Evolutionary conservation across 2,797 vertebrate genomes (phyloP), one percentile per base, ranked within the genome.

Genomic region (Mycteria americana): DNA sequence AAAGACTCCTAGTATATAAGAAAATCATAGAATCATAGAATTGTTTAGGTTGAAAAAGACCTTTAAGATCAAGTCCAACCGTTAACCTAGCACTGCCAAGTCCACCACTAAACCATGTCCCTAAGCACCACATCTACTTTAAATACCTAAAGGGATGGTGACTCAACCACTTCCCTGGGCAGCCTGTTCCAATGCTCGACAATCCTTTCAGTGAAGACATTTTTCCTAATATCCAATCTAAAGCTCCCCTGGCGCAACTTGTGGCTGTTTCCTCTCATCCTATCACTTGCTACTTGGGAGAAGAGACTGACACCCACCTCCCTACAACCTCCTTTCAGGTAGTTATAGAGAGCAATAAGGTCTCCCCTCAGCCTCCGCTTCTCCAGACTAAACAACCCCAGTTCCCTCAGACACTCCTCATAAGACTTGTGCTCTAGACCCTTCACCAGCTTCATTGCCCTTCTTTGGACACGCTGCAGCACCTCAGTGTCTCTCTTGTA

Each of bases 101-200:
- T 24, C 7, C 25, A 64, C 10, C 24, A 8, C 18, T 13, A 37
- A 68, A 12, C 18, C 12, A 25, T 10, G 4, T 53, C 25, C 37
- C 19, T 3, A 27, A 72, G 4, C 13, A 10, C 12, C 9, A n/a
- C 31, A 37, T 37, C 19, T 35, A 62, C 18, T 75, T 67, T n/a
- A 64, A 28, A 57, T 7, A 9, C 9, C 11, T 48, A 11, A 11
- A 31, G 11, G 4, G 15, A 15, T 24, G 27, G 8, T 3, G 19
- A 68, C 2, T 78, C 5, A 4, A 11, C 10, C 18, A 13, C 9
- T 8, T 27, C 43, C 25, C 43, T 74, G 37, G 48, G 17, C 27
- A 77, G 19, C 19, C 21, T 28, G 2, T n/a, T n/a, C 10, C 8
- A 13, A 7, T 4, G 5, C 8, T 3, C 54, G 28, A 13, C 1